Evolutionary conservation across 92 coral and sea anemone genomes (phyloP), one percentile per base, ranked within the genome.

Genomic region (Zoanthus sansibaricus): DNA sequence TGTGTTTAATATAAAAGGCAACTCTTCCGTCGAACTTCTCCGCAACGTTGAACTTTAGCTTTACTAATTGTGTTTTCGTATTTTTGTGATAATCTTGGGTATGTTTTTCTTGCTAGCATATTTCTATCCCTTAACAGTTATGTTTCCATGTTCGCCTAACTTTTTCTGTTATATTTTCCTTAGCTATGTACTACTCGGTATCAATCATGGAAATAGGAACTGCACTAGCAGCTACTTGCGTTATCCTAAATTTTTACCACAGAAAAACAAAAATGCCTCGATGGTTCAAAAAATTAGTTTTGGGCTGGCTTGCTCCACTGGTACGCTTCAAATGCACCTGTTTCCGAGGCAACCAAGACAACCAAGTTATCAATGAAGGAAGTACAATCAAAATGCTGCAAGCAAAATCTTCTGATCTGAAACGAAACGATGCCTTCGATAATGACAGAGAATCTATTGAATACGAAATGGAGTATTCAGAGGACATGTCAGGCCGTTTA

Each of bases 151-250:
- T 1, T 8, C 16, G 59, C 12, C 9, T 31, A 11, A 10, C 46
- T 9, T n/a, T 9, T 17, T 14, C 1, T 70, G 18, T n/a, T 31
- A 73, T 72, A 67, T 82, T 21, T 17, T 9, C 79, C 69, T 14
- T 78, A 94, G 98, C 98, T 12, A 94, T 94, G 98, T 94, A 94
- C 78, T 94, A 94, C 89, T 94, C 98, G 14, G 98, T 94, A 69
- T 94, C 98, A 16, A 94, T 94, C 94, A 94, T 94, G 98, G 98
- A 94, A 59, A 94, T 94, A 78, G 98, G 98, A 9, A 94, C 98
- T 5, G 98, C 98, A 17, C 88, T 94, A 1, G 98, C 96, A 0
- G 98, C 98, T 18, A 94, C 98, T 8, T 94, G 98, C 67, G 90
- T 94, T 49, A 94, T 94, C 58, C 90, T 94, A 10, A 94, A 94